Evolutionary conservation across 2,797 vertebrate species (phyloP), one percentile per base, ranked within the genome.

Genomic region (Etheostoma perlongum): DNA sequence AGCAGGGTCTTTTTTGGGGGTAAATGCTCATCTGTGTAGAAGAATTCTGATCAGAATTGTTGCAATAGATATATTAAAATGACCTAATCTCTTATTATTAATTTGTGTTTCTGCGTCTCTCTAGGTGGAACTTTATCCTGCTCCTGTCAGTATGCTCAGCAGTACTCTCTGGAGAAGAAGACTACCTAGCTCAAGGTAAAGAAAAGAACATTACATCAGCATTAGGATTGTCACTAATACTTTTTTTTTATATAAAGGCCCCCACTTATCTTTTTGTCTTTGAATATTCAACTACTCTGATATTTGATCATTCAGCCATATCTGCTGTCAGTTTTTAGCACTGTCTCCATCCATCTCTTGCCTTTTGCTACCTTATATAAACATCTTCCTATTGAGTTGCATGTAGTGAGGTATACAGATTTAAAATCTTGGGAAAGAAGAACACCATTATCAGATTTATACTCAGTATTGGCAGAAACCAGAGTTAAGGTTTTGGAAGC

Each of bases 121-220:
- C 18, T 57, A 99, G 98, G 97, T 98, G 95, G 95, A 93, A 93
- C 89, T 83, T 98, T 89, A 93, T 97, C 89, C 92, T 97, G 92
- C 95, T 97, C 91, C 92, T 97, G 92, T 93, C 97, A 94, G 89
- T 96, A 97, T 99, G 97, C 92, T 86, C 94, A 92, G 93, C 94
- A 91, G 94, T 94, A 83, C 90, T 94, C 88, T 89, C 93, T 93
- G 95, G 94, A 93, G 94, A 96, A 93, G 95, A 94, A 83, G 94
- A 93, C 82, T 93, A 94, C 88, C 91, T 90, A 95, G 94, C 87
- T 89, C 93, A 93, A 95, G 94, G 95, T 95, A 92, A 92, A 72
- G 58, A 67, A n/a, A 55, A 78, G 9, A 69, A 57, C 19, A 30
- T 30, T 5, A 64, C 53, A 58, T 42, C 4, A 12, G 12, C 57